Percentiles rank a stretch among this genome's conserved stretches.
phyloP scores from a whole-genome alignment of 2,888 invertebrate species.

The Monochamus alternatus region DNA sequence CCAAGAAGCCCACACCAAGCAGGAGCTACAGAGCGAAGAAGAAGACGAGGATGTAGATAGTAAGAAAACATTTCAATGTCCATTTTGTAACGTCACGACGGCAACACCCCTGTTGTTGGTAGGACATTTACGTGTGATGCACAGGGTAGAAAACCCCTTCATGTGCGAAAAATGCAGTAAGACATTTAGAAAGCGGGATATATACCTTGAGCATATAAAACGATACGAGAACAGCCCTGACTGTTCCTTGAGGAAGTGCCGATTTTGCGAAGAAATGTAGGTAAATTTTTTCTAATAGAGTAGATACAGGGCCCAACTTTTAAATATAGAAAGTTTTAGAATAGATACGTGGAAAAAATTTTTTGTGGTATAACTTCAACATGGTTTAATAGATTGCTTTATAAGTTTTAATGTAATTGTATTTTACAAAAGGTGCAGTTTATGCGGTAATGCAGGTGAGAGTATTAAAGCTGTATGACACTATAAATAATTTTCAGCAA shows the following conservation, averaged over 20 bases:
- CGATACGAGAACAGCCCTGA: neutral
- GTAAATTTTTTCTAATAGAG: neutral
- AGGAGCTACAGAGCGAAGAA: neutral
- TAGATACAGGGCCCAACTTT: no score
- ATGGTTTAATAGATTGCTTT: no score
- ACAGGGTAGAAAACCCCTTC: neutral
- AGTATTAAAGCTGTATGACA: no score
- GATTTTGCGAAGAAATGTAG: neutral
- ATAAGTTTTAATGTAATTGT: no score
- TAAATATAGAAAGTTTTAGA: no score
- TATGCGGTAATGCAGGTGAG: no score
- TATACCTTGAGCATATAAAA: neutral
- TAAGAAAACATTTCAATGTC: neutral
- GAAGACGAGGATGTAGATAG: neutral
- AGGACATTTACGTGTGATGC: neutral
- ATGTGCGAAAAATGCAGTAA: conserved; percentile 27
- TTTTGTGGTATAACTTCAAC: no score
- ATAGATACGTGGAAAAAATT: no score
- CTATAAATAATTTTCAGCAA: no score
- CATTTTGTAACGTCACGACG: neutral
- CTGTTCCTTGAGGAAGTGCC: neutral
- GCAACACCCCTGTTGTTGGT: neutral
- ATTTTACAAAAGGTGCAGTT: no score
- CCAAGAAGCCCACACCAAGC: neutral
- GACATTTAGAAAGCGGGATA: conserved; percentile 2